Base-by-base conservation (phyloP, 2,113 vertebrate species). In the Merops nubicus region DNA sequence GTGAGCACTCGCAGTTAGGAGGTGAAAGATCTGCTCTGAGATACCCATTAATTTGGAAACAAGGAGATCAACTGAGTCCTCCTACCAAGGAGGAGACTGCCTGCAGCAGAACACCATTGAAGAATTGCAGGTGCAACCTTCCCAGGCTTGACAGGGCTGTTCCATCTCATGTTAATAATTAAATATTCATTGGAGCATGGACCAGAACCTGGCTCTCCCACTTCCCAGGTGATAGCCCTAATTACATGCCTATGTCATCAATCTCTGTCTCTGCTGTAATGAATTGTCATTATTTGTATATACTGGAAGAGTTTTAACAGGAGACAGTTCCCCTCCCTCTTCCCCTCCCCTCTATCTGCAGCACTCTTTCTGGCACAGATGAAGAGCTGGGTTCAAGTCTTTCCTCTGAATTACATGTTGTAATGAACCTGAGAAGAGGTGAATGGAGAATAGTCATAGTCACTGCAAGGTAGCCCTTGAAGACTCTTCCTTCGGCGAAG, bases 151-250 rank as follows among this genome's bases (percentile, higher is more conserved):
- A 96, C 86, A 96, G 91, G 85, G 80, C 91, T 94, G 94, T 91
- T 96, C 84, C 93, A 95, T 96, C 96, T 97, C 93, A 87, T 93
- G 95, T 96, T 95, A 96, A 96, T 97, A 96, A 96, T 97, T 96
- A 96, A 97, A 95, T 96, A 97, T 94, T 96, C 95, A 96, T 95
- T 96, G 91, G 84, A 95, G 91, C 93, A 93, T 94, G 91, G 93
- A 97, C 94, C 87, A 96, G 89, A 97, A 97, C 89, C 91, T 91
- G 87, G 91, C 93, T 96, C 95, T 95, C 87, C 74, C 85, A 91
- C 95, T 95, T 96, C 94, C 94, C 87, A 97, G 95, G 95, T 97
- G 96, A 97, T 92, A 95, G 87, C 69, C 91, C 95, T 96, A 95
- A 96, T 96, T 95, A 93, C 81, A 96, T 89, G 91, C 87, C 94